Base-by-base conservation (phyloP, 2,888 invertebrate genomes). In the Luffia ferchaultella region DNA sequence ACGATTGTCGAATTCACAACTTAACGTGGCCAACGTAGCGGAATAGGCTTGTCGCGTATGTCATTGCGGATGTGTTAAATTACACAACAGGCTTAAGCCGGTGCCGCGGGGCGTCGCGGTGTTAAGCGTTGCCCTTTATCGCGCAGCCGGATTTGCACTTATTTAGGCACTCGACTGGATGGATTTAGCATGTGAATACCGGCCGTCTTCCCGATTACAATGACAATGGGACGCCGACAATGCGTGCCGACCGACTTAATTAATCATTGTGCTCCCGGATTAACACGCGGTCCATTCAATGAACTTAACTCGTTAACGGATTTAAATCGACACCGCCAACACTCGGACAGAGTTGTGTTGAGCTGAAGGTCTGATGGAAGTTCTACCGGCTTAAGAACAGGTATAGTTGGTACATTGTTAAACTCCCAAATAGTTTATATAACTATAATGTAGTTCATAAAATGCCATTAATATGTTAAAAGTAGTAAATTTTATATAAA, bases 181-280 rank as follows among this genome's bases (percentile, higher is more conserved):
- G 3, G 50, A 17, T 62, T 70, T 72, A 62, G 70, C 70, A 70
- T 72, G 68, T 67, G 70, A 76, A 73, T 68, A 63, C 65, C 60
- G 62, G 58, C 30, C 60, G 57, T 54, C 19, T 45, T 20, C n/a
- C 71, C 76, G 72, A 77, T 79, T 75, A 73, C 67, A 79, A 79
- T 78, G 71, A 78, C 79, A 80, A 82, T 41, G 46, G 40, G 45
- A 41, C 41, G 45, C 44, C 49, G 46, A 50, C 50, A 45, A 50
- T 45, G 50, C 50, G 19, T 42, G 50, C 45, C 50, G 72, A 68
- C 63, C 63, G 73, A 73, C 69, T 78, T 75, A 76, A 80, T 79
- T 79, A 78, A 77, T 80, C 76, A 77, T 76, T 76, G 75, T 73
- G 65, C 72, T 73, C 68, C 67, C 73, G 75, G 72, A 77, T 77